A percentile compares a stretch with the other conserved stretches of the same genome.
These are phyloP conservation scores for Pelobates fuscus DNA, from an alignment of 2,113 vertebrate genomes.

Conservation along the genomic window DNA sequence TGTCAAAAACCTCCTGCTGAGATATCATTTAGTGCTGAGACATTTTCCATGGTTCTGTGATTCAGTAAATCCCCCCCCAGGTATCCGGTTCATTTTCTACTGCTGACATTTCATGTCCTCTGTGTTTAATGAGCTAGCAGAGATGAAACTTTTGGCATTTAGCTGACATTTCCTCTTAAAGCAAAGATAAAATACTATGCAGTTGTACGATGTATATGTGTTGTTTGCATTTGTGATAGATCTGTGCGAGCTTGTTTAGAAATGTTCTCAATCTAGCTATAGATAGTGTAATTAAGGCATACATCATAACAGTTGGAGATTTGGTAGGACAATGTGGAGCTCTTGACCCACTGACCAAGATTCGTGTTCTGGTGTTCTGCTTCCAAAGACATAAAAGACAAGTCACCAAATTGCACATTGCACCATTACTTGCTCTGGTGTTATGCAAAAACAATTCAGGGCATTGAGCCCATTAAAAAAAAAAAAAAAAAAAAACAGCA, in stretches of 20 bases:
- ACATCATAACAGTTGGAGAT: neutral
- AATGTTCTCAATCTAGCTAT: conserved; percentile 2
- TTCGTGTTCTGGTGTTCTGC: too few species aligned
- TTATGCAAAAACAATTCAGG: too few species aligned
- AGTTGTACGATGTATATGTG: conserved; percentile 9
- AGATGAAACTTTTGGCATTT: conserved; percentile 48
- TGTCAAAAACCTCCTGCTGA: conserved; percentile 28
- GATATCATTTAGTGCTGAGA: conserved; percentile 41
- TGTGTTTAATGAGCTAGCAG: conserved; percentile 42
- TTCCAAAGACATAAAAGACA: too few species aligned
- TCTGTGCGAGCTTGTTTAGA: too few species aligned
- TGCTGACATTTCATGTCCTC: conserved; percentile 48
- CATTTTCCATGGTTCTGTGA: conserved; percentile 38
- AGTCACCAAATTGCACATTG: too few species aligned
- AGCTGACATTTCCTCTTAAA: conserved; percentile 48
- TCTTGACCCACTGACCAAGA: too few species aligned
- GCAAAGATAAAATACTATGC: conserved; percentile 40
- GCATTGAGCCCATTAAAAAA: too few species aligned
- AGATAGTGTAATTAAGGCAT: neutral
- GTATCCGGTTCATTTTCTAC: conserved; percentile 43
- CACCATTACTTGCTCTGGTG: too few species aligned
- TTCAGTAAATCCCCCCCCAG: conserved; percentile 33
- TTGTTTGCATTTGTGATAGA: conserved; percentile 30
- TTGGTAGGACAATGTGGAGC: too few species aligned
- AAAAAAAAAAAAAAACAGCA: too few species aligned